Percentiles rank a stretch among this genome's conserved stretches.
Evolutionary conservation across 1,140 invertebrate genomes (phyloP).

Genomic region (Chionoecetes opilio): DNA sequence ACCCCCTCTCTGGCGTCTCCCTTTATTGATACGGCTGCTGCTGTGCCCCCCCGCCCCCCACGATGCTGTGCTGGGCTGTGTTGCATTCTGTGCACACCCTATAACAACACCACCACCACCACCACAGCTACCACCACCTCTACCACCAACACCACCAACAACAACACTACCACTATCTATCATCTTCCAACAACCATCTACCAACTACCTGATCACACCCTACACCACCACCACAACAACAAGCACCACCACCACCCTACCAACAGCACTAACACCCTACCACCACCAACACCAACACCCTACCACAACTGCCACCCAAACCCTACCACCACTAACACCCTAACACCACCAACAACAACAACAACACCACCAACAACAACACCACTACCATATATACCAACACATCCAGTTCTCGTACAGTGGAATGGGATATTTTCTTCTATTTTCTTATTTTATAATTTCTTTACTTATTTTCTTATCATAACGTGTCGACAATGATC

Average conservation of each 20-base stretch:
- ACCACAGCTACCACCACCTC: background rate
- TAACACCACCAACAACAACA: background rate
- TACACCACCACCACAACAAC: no score
- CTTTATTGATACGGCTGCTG: background rate
- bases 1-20: constrained; percentile 34
- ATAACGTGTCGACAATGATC: no score
- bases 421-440: background rate
- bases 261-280: background rate
- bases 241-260: background rate
- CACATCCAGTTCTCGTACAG: no score
- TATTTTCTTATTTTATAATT: background rate
- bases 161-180: background rate
- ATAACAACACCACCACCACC: no score
- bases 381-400: no score
- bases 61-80: no score
- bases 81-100: no score
- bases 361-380: background rate
- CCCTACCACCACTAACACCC: background rate
- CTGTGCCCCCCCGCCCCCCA: background rate
- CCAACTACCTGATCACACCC: background rate
- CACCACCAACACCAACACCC: background rate
- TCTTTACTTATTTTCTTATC: no score
- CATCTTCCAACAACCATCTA: no score
- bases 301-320: no score
- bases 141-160: background rate